phyloP scores from a whole-genome alignment of 2,888 invertebrate species.

The Rhagophthalmus giganteus region DNA sequence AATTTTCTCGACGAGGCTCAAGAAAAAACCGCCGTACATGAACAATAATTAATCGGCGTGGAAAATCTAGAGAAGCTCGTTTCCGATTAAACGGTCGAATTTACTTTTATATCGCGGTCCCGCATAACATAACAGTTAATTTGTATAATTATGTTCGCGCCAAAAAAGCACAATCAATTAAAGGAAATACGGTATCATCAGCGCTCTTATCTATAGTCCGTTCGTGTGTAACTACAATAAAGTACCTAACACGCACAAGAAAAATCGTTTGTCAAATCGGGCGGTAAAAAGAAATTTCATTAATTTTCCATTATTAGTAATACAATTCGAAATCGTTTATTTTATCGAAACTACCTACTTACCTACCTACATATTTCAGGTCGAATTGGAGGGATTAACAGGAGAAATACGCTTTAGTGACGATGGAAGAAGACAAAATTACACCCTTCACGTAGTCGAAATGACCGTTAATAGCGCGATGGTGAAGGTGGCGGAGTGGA shows the following conservation, averaged over 20 bases:
- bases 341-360: conserved; percentile 6
- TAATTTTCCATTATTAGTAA: conserved; percentile 21
- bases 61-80: too few species aligned
- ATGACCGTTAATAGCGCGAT: conserved; percentile 93
- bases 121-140: conserved; percentile 13
- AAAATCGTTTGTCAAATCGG: conserved; percentile 24
- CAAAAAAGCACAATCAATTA: conserved; percentile 25
- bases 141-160: conserved; percentile 20
- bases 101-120: not conserved
- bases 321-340: conserved; percentile 8
- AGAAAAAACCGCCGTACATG: too few species aligned
- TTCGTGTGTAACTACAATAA: conserved; percentile 28
- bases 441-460: conserved; percentile 86
- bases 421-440: conserved; percentile 85
- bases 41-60: too few species aligned
- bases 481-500: conserved; percentile 91
- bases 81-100: too few species aligned
- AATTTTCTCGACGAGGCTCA: too few species aligned
- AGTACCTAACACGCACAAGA: conserved; percentile 26
- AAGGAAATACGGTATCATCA: conserved; percentile 20
- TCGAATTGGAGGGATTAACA: conserved; percentile 86
- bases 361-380: conserved; percentile 61
- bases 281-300: conserved; percentile 18
- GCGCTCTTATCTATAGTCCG: conserved; percentile 19
- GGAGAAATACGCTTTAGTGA: conserved; percentile 91